Base-by-base conservation (phyloP, 2,888 invertebrate species). In the Cephus spinipes region DNA sequence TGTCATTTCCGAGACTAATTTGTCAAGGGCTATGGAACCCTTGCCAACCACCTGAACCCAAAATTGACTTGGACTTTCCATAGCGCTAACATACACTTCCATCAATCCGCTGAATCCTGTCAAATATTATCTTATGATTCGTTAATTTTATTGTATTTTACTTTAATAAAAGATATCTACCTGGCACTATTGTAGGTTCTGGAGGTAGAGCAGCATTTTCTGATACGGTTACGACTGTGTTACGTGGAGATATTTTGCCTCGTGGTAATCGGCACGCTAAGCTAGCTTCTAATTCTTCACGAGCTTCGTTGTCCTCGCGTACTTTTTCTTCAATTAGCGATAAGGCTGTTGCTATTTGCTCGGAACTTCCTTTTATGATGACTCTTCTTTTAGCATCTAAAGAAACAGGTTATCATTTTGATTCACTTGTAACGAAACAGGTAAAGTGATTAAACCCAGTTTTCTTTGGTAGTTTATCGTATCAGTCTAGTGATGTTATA, bases 31-130 rank as follows among this genome's bases (percentile, higher is more conserved):
- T 11, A 94, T 93, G 1, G 96, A 95, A 84, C 95, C 94, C 0
- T 95, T 94, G 0, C 96, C 96, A 77, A 95, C 94, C 81, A 97
- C 94, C 92, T 98, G 98, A 12, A 98, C 94, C 97, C 97, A 98
- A 92, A 98, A 98, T 81, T 93, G 93, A 30, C 92, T 93, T 0
- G 98, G 98, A 36, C 95, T 95, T 23, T 96, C 95, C 81, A 97
- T 94, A 0, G 97, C 97, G 0, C 97, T 97, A 4, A 98, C 96
- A 92, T 96, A 98, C 30, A 98, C 96, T 88, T 98, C 96, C 88
- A 97, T 94, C 31, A 94, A 94, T 1, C 95, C 94, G 79, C 95
- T 94, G 78, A 76, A 75, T 77, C 68, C 79, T 82, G 33, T 30
- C 87, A 68, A 73, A 77, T 2, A 77, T 36, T 73, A 40, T 32